A percentile compares a stretch with the other conserved stretches of the same genome.
Evolutionary conservation across 1,140 invertebrate genomes (phyloP).

Genomic region (Ectropis grisescens): DNA sequence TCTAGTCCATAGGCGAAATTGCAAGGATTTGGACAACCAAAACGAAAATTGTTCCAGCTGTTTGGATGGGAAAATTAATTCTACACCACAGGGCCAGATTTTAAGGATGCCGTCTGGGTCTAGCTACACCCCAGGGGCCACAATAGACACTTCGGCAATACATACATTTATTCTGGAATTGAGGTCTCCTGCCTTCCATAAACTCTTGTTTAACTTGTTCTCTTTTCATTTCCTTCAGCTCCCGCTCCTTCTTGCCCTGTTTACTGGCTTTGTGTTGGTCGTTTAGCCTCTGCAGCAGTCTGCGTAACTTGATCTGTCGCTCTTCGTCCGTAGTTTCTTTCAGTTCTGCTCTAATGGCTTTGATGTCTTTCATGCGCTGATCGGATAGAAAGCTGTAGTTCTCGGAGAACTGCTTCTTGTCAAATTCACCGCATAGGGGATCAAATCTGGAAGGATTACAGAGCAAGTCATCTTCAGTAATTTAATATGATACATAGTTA

Average conservation of each 20-base stretch:
- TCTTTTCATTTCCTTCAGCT: slow-evolving; percentile 71
- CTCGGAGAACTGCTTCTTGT: slow-evolving; percentile 79
- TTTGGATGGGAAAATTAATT: no score
- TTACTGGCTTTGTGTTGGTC: slow-evolving; percentile 78
- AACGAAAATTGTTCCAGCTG: no score
- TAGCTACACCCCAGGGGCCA: no score
- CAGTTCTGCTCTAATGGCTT: slow-evolving; percentile 74
- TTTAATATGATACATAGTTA: no score
- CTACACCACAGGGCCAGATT: no score
- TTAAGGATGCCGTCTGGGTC: no score
- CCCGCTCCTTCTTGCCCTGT: slow-evolving; percentile 68
- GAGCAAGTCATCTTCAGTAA: no score
- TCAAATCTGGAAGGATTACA: slow-evolving; percentile 85
- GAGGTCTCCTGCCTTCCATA: slow-evolving; percentile 76
- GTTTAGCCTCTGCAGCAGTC: slow-evolving; percentile 80
- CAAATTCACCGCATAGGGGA: slow-evolving; percentile 81
- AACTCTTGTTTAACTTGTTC: slow-evolving; percentile 72
- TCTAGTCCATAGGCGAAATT: no score
- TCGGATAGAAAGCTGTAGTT: slow-evolving; percentile 84
- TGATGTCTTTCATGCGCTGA: slow-evolving; percentile 76
- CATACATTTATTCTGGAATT: slow-evolving; percentile 87
- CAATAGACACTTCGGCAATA: no score
- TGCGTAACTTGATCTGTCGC: slow-evolving; percentile 76
- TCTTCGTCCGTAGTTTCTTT: slow-evolving; percentile 73
- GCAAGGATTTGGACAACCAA: no score